These are phyloP conservation scores for Sweltsa coloradensis DNA, from an alignment of 1,140 invertebrate genomes.

Conservation along the genomic window DNA sequence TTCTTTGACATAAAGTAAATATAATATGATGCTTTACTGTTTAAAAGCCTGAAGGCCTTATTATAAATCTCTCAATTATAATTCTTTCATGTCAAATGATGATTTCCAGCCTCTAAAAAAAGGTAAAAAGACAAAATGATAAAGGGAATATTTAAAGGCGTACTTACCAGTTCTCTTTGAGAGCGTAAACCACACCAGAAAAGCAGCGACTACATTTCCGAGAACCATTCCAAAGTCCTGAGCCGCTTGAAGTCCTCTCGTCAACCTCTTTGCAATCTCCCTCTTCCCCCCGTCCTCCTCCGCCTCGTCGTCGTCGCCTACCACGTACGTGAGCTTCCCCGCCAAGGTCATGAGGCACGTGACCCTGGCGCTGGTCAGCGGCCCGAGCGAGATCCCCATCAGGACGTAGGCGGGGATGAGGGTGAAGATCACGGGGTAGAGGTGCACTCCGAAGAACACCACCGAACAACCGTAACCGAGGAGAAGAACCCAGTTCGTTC, in stretches of 20 bases:
- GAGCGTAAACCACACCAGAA: constrained; percentile 32
- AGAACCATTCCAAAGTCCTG: constrained; percentile 43
- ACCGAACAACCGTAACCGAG: constrained; percentile 35
- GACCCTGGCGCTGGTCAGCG: constrained; percentile 38
- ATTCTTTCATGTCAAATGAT: too few relatives aligned
- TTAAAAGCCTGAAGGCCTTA: too few relatives aligned
- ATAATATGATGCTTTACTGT: too few relatives aligned
- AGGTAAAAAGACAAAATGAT: too few relatives aligned
- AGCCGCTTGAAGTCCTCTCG: constrained; percentile 34
- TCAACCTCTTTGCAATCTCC: constrained; percentile 18
- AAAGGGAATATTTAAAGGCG: too few relatives aligned
- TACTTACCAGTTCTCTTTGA: background rate
- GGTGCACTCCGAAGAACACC: constrained; percentile 41
- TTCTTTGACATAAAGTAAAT: too few relatives aligned
- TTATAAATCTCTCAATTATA: too few relatives aligned
- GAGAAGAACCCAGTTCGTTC: constrained; percentile 36
- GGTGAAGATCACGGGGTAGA: constrained; percentile 46
- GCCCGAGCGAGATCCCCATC: constrained; percentile 40
- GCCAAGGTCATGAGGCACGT: constrained; percentile 44
- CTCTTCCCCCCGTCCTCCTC: constrained; percentile 22
- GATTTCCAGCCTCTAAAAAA: too few relatives aligned
- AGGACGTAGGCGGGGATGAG: constrained; percentile 44
- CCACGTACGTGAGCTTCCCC: constrained; percentile 40
- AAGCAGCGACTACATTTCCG: constrained; percentile 34
- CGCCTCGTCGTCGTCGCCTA: constrained; percentile 38